Evolutionary conservation across 2,888 invertebrate genomes (phyloP).

Genomic region (Drosophila seclusa): DNA sequence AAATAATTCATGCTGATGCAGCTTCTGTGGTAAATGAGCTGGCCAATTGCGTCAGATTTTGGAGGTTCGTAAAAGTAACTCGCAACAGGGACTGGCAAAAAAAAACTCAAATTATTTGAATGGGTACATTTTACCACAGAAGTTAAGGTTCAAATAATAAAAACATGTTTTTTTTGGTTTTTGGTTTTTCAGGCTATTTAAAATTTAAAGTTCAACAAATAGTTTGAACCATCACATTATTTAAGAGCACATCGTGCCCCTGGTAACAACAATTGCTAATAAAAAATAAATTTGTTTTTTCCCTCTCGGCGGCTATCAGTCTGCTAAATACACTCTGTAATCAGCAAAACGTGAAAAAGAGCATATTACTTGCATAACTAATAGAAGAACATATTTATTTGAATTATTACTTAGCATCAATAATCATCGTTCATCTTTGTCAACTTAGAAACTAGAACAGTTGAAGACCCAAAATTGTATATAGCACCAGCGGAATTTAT

Average conservation of each 20-base stretch:
- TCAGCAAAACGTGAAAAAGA: too few relatives aligned
- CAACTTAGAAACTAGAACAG: neutral
- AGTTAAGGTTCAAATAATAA: neutral
- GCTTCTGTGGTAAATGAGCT: neutral
- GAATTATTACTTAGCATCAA: neutral
- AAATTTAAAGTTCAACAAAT: conserved; percentile 15
- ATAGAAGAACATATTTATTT: neutral
- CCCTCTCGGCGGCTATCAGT: conserved; percentile 48
- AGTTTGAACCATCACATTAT: conserved; percentile 34
- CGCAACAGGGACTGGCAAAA: neutral
- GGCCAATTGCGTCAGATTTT: conserved; percentile 22
- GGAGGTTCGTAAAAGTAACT: neutral
- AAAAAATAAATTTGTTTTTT: conserved; percentile 40
- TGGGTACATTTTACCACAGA: neutral
- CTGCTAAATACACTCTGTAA: conserved; percentile 33
- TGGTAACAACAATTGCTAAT: conserved; percentile 41
- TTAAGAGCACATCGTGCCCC: conserved; percentile 9
- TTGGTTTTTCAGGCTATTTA: conserved; percentile 1
- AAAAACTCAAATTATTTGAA: neutral
- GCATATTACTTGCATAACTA: neutral
- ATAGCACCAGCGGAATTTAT: neutral
- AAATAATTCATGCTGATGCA: neutral
- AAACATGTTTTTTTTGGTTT: neutral
- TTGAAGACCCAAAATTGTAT: neutral
- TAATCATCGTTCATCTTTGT: neutral